Evolutionary conservation across 2,888 invertebrate species (phyloP).

Genomic region (Oxyscelio sp.): DNA sequence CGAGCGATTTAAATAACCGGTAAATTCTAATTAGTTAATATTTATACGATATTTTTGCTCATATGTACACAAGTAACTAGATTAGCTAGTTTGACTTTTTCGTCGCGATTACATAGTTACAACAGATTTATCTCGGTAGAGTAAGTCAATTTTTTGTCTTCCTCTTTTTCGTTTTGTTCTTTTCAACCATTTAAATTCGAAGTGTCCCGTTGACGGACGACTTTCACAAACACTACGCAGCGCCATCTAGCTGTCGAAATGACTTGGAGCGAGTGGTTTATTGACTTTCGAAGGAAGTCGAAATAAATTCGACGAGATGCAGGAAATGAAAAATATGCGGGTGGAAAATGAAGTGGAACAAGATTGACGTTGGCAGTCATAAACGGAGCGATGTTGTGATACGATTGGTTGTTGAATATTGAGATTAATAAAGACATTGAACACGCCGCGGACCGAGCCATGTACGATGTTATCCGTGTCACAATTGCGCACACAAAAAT

Average conservation of each 20-base stretch:
- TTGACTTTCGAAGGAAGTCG: constrained; percentile 43
- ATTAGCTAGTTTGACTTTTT: no score
- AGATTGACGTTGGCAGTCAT: constrained; percentile 51
- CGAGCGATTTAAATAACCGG: no score
- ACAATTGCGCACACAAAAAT: constrained; percentile 56
- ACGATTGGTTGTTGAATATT: constrained; percentile 47
- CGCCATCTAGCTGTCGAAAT: not conserved
- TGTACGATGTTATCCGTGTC: constrained; percentile 56
- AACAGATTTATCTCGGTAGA: no score
- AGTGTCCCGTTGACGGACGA: not conserved
- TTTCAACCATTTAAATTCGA: not conserved
- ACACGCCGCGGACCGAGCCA: constrained; percentile 26
- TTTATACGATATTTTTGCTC: no score
- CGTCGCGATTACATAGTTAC: no score
- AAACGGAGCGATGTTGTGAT: constrained; percentile 49
- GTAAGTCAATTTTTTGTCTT: no score
- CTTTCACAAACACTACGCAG: not conserved
- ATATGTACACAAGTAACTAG: no score
- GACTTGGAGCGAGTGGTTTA: constrained; percentile 8
- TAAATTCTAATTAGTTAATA: no score
- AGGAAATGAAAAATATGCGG: constrained; percentile 53
- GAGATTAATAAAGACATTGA: constrained; percentile 68
- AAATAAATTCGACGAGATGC: constrained; percentile 33
- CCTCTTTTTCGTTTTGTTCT: no score
- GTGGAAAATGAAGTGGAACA: constrained; percentile 61